Evolutionary conservation across 2,113 vertebrate species (phyloP).

Genomic region (Esox niger): DNA sequence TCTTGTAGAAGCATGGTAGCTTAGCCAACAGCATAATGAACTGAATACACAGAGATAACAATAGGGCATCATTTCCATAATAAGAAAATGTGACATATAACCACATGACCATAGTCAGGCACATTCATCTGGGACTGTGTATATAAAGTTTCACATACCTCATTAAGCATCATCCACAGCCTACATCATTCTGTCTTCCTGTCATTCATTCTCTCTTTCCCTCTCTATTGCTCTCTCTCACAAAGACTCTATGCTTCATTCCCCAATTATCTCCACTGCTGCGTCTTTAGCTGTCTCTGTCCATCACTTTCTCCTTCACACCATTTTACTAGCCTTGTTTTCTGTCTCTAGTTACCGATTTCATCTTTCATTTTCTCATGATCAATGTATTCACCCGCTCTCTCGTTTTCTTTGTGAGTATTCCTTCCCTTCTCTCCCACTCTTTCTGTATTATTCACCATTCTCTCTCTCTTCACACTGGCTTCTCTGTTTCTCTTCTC

Average conservation of each 20-base stretch:
- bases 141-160: not conserved
- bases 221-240: too few species aligned
- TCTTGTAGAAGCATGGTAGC: constrained; percentile 4
- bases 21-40: constrained; percentile 1
- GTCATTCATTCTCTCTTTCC: not conserved
- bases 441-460: constrained; percentile 1
- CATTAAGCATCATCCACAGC: not conserved
- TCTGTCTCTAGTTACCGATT: constrained; percentile 18
- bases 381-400: too few species aligned
- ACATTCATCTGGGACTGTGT: not conserved
- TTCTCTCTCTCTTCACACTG: constrained; percentile 13
- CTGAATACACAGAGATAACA: not conserved
- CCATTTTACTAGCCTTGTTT: not conserved
- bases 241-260: not conserved
- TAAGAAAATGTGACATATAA: not conserved
- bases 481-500: constrained; percentile 23
- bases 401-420: too few species aligned
- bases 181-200: not conserved
- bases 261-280: not conserved
- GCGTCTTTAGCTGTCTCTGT: not conserved
- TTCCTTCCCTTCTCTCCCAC: too few species aligned
- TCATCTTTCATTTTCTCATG: constrained; percentile 38
- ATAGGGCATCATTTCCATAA: not conserved
- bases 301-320: constrained; percentile 18
- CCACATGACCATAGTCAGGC: not conserved